Conservation (phyloP, 2,113 vertebrate genomes). For the Maccullochella peelii region DNA sequence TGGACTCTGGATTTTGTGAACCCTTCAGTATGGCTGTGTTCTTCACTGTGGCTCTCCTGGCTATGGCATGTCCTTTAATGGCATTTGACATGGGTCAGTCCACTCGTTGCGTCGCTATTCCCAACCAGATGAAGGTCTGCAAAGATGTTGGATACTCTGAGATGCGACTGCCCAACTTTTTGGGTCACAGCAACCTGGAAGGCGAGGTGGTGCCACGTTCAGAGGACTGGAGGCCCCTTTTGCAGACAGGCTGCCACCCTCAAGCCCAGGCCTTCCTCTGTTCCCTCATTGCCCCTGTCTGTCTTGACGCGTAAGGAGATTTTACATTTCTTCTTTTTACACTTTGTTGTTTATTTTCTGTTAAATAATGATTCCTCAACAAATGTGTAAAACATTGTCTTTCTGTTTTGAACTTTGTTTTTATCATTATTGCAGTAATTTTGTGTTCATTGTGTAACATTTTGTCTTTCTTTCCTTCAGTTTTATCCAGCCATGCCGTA, state of each 20-base stretch:
- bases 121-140: slow-evolving; percentile 88
- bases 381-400: background rate
- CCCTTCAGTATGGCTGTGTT: slow-evolving; percentile 64
- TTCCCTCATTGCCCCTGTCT: slow-evolving; percentile 90
- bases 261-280: slow-evolving; percentile 88
- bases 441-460: background rate
- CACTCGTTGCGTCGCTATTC: slow-evolving; percentile 89
- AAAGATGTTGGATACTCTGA: slow-evolving; percentile 89
- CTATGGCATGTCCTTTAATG: slow-evolving; percentile 42
- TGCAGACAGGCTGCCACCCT: slow-evolving; percentile 88
- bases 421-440: background rate
- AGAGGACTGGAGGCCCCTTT: slow-evolving; percentile 87
- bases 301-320: slow-evolving; percentile 90
- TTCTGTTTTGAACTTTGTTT: background rate
- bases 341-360: background rate
- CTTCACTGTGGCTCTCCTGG: slow-evolving; percentile 54
- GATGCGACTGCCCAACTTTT: slow-evolving; percentile 92
- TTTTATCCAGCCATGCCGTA: slow-evolving; percentile 91
- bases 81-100: slow-evolving; percentile 90
- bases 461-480: slow-evolving; percentile 70
- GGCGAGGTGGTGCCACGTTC: slow-evolving; percentile 87
- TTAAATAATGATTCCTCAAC: background rate
- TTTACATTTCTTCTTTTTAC: background rate
- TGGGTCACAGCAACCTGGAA: slow-evolving; percentile 90
- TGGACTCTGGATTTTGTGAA: slow-evolving; percentile 21